Evolutionary conservation across 2,888 invertebrate genomes (phyloP), one percentile per base, ranked within the genome.

Genomic region (Drosophila silvestris): DNA sequence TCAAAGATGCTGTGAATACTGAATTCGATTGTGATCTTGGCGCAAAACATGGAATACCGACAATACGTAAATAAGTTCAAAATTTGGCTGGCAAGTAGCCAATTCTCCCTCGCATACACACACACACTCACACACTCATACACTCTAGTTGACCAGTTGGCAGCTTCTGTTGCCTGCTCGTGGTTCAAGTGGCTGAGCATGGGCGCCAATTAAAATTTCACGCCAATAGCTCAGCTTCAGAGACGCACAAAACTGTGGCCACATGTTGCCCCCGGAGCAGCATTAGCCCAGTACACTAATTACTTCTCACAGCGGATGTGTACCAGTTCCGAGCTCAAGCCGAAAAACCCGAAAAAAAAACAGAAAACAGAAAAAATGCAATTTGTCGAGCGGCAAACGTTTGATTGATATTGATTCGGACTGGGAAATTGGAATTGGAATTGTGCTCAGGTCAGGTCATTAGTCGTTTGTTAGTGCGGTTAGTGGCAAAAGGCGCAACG

Each of bases 351-450:
- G 12, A 57, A 30, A 44, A 37, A 50, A 50, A 16, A 28, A 26
- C 33, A 22, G 22, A 37, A 56, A 37, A 22, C 4, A 37, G 22
- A 54, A 53, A 12, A 51, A 85, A 82, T 83, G 81, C 91, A 87
- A 87, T 87, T 87, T 87, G 86, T 87, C 86, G 90, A 77, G 86
- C 90, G 90, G 88, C 91, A 71, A 83, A 66, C 89, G 83, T 91
- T 87, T 87, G 91, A 87, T 87, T 87, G 86, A 91, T 87, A 90
- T 90, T 89, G 89, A 89, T 83, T 90, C 89, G 59, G 70, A 81
- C 56, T 63, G 52, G 39, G 47, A 44, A 73, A 57, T 26, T 35
- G 51, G 37, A 39, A 59, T 53, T 30, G 62, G 19, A 37, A 30
- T 61, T 51, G 44, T 30, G 51, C 50, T 58, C 70, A 82, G 90